Conservation (phyloP, 2,113 vertebrate genomes). For the Gymnorhina tibicen region DNA sequence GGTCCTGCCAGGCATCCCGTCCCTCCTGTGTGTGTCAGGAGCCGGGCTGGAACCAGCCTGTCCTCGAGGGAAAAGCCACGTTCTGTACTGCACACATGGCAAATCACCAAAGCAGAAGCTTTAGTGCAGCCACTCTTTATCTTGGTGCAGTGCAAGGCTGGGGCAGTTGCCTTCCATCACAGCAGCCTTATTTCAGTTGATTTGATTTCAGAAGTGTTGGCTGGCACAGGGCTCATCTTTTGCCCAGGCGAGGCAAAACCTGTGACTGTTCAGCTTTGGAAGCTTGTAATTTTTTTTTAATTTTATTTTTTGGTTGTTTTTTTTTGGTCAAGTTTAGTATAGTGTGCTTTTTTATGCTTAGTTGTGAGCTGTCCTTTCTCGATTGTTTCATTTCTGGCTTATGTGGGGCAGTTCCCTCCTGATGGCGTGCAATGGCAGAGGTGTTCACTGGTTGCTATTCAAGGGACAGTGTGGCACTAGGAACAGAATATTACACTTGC, state of each 20-base stretch:
- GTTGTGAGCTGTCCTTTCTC: not conserved
- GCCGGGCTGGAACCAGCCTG: not conserved
- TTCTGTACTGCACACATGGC: fast-evolving
- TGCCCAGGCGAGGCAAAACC: not conserved
- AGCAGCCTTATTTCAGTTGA: not conserved
- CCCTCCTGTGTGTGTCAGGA: not conserved
- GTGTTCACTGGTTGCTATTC: not conserved
- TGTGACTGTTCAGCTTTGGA: not conserved
- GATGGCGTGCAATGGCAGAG: not conserved
- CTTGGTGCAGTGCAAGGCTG: not conserved
- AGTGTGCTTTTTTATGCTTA: not conserved
- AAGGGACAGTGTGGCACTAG: not conserved
- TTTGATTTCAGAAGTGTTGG: not conserved
- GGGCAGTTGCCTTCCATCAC: not conserved
- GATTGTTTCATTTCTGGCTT: not conserved
- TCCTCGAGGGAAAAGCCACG: fast-evolving
- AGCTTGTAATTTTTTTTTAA: not conserved
- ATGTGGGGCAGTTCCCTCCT: not conserved
- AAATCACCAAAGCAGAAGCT: not conserved
- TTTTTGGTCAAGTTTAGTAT: not conserved
- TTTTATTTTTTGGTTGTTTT: too few species aligned
- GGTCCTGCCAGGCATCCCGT: not conserved
- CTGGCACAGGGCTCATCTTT: not conserved
- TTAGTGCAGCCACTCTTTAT: too few species aligned
- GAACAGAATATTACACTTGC: not conserved